Evolutionary conservation across 2,113 vertebrate species (phyloP), one percentile per base, ranked within the genome.

Genomic region (Machaerirhynchus nigripectus): DNA sequence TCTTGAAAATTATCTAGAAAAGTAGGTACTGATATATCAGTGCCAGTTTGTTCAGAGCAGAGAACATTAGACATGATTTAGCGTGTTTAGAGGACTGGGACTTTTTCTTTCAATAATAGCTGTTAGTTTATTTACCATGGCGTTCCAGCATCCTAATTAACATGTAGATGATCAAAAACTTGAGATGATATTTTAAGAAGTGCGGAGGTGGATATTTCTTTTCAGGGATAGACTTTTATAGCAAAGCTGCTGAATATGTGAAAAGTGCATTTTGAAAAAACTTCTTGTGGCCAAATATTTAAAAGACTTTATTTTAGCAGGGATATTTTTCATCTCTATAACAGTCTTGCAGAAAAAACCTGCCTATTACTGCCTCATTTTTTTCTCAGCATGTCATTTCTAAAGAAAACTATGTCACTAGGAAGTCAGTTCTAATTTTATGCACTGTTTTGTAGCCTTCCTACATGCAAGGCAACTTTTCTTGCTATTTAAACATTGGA

Each of bases 381-480:
- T 96, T 89, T 87, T 76, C 94, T 86, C 92, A 93, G 44, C 46
- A 70, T 75, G 76, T 82, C 9, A 18, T 95, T 95, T 95, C 91
- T 94, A 92, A 97, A 97, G 94, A 95, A 96, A 97, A 89, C 83
- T 80, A 53, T 94, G 63, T 94, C 93, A 85, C 90, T 94, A 67
- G 87, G 87, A 96, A 95, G 80, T 96, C 81, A 69, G 52, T 89
- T 95, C 97, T 97, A 96, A 96, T 96, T 97, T 97, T 96, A 93
- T 89, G 88, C 73, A 59, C 77, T 50, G 84, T 83, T 95, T 95
- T 93, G 65, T 93, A 95, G 89, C 69, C 68, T 96, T 92, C 84
- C 84, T 96, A 59, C 88, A 76, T 33, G 22, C 61, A 87, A 79
- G 69, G 49, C 50, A 92, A 74, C 37, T 84, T 92, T 68, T 76